Conservation (phyloP, 2,113 vertebrate genomes). For the Leptosomus discolor region DNA sequence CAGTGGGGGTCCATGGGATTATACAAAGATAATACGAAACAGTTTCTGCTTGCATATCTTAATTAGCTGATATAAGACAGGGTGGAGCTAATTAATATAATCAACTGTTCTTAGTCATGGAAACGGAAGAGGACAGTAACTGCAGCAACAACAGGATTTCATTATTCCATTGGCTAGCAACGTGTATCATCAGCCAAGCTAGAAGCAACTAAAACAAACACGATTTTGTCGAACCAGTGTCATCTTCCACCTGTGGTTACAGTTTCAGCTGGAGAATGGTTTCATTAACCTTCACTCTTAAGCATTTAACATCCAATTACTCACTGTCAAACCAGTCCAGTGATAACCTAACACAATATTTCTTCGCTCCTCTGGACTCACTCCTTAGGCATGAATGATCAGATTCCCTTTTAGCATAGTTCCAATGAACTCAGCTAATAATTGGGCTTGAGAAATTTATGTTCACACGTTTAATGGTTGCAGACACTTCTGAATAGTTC, state of each 20-base stretch:
- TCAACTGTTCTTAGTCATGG: background rate
- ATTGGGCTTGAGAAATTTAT: background rate
- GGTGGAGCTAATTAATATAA: background rate
- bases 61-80: background rate
- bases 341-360: background rate
- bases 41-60: background rate
- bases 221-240: background rate
- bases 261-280: background rate
- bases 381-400: background rate
- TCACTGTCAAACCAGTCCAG: background rate
- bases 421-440: background rate
- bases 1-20: background rate
- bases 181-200: background rate
- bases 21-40: background rate
- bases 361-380: background rate
- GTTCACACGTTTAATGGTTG: background rate
- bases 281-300: background rate
- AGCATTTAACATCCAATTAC: background rate
- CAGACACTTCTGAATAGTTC: background rate
- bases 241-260: background rate
- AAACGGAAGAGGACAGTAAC: background rate
- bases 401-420: background rate
- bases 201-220: background rate
- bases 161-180: background rate
- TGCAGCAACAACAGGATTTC: background rate